A percentile compares a stretch with the other conserved stretches of the same genome.
Conservation (phyloP, 2,797 vertebrate species). For the Helarctos malayanus region DNA sequence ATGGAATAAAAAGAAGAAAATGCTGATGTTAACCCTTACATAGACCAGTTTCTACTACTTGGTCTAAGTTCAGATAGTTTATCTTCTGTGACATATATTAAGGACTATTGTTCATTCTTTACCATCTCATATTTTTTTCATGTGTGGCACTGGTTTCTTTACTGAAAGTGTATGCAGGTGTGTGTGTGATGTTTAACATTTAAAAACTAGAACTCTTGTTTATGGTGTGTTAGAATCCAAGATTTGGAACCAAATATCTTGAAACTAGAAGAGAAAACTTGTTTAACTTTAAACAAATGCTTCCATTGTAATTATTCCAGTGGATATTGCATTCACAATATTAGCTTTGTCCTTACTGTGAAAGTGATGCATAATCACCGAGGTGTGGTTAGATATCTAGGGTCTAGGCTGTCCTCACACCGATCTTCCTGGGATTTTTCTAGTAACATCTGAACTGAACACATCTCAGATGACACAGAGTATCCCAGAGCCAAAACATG, state of each 20-base stretch:
- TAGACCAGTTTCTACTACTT: neutral
- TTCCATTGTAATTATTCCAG: constrained; percentile 16
- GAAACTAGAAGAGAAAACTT: neutral
- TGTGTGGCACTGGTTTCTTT: neutral
- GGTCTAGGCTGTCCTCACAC: neutral
- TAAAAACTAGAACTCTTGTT: neutral
- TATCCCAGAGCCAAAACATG: constrained; percentile 14
- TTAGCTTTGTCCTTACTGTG: neutral
- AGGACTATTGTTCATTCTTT: neutral
- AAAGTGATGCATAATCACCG: neutral
- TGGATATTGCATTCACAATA: neutral
- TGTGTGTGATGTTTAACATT: neutral
- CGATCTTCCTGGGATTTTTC: neutral
- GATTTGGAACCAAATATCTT: neutral
- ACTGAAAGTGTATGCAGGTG: neutral
- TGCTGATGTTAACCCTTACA: neutral
- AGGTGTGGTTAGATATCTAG: neutral
- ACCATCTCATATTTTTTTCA: neutral
- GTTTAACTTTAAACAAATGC: neutral
- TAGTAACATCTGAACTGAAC: neutral
- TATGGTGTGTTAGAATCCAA: neutral
- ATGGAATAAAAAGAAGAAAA: constrained; percentile 22
- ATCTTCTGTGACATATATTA: neutral
- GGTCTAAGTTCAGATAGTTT: neutral
- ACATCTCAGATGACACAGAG: neutral